Percentiles rank a stretch among this genome's conserved stretches.
These are phyloP conservation scores for Neosilurus mollespiculum DNA, from an alignment of 2,797 vertebrate species.

Conservation along the genomic window DNA sequence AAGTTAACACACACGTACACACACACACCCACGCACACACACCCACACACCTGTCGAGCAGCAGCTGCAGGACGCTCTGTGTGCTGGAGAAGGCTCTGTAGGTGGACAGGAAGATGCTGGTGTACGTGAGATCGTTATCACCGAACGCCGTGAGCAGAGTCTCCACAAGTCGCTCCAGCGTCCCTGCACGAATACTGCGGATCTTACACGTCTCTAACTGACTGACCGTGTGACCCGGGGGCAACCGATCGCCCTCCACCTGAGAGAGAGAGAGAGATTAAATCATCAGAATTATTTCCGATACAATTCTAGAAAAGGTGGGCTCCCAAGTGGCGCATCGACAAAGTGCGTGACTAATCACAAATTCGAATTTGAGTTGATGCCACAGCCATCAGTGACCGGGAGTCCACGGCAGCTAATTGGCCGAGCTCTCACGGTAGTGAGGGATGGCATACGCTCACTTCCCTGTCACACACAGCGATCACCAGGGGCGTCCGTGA, in stretches of 20 bases:
- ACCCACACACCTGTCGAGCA: slow-evolving; percentile 81
- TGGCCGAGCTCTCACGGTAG: no score
- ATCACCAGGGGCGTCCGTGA: no score
- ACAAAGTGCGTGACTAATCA: no score
- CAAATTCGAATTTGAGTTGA: no score
- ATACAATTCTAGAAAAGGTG: neutral
- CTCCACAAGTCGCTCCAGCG: slow-evolving; percentile 92
- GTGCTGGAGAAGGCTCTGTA: slow-evolving; percentile 88
- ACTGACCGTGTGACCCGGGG: slow-evolving; percentile 89
- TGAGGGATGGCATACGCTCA: no score
- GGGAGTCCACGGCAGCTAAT: no score
- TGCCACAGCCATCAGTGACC: no score
- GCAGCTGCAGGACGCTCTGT: slow-evolving; percentile 82
- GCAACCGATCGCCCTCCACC: slow-evolving; percentile 89
- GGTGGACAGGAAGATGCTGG: slow-evolving; percentile 93
- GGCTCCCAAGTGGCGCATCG: no score
- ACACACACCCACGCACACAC: slow-evolving; percentile 10
- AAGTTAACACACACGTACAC: neutral
- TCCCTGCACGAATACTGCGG: slow-evolving; percentile 91
- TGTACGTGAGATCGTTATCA: slow-evolving; percentile 94
- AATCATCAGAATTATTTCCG: no score
- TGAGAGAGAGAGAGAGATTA: slow-evolving; percentile 56
- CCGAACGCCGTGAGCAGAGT: slow-evolving; percentile 89
- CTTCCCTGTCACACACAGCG: no score
- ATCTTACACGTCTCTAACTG: slow-evolving; percentile 94